Percentiles rank a stretch among this genome's conserved stretches.
phyloP scores from a whole-genome alignment of 1,140 invertebrate genomes.

The Drosophila sulfurigaster region DNA sequence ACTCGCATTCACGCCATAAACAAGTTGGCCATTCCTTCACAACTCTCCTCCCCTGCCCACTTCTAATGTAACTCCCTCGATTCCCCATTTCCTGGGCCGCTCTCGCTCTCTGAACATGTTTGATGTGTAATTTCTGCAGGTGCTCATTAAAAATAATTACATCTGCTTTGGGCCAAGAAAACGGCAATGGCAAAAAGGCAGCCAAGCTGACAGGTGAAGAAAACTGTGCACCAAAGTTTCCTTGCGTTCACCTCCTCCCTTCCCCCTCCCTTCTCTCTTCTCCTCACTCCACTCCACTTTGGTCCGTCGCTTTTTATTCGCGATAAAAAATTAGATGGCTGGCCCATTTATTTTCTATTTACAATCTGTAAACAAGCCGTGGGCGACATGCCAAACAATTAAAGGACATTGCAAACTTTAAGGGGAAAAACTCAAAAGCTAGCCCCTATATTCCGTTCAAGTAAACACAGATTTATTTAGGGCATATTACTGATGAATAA shows the following conservation, averaged over 20 bases:
- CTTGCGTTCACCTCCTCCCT: neutral
- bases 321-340: constrained; percentile 46
- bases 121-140: constrained; percentile 81
- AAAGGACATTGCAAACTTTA: constrained; percentile 16
- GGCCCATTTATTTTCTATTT: constrained; percentile 55
- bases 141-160: constrained; percentile 83
- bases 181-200: constrained; percentile 63
- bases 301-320: constrained; percentile 19
- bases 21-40: constrained; percentile 21
- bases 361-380: constrained; percentile 42
- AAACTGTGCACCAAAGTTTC: constrained; percentile 40
- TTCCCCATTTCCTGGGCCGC: neutral
- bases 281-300: neutral
- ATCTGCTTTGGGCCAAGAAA: constrained; percentile 75
- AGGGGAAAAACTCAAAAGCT: no score
- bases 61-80: neutral
- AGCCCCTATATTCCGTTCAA: no score
- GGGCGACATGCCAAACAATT: constrained; percentile 33
- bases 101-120: constrained; percentile 45
- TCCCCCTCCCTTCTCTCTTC: neutral
- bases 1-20: constrained; percentile 41
- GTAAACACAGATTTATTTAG: no score
- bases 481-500: no score
- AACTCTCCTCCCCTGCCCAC: neutral
- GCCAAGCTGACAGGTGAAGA: constrained; percentile 66